Percentiles rank a stretch among this genome's conserved stretches.
phyloP scores from a whole-genome alignment of 2,888 invertebrate species.

The Cryptocephalus primarius region DNA sequence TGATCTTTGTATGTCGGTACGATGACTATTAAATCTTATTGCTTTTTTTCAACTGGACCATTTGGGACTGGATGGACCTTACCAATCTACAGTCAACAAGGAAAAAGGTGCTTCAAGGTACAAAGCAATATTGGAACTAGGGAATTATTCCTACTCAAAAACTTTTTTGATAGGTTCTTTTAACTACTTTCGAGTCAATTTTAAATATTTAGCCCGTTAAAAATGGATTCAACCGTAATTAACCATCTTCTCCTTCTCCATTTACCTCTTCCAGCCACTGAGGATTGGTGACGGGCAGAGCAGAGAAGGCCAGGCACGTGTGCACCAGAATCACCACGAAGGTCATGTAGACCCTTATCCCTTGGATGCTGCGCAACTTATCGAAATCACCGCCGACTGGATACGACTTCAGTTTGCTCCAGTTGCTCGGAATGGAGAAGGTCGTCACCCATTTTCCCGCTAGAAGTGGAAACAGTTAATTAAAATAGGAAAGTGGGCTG shows the following conservation, averaged over 20 bases:
- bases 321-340: slow-evolving; percentile 9
- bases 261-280: slow-evolving; percentile 11
- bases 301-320: slow-evolving; percentile 4
- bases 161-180: too few relatives aligned
- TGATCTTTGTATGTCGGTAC: too few relatives aligned
- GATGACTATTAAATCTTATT: too few relatives aligned
- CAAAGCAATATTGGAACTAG: too few relatives aligned
- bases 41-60: too few relatives aligned
- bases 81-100: too few relatives aligned
- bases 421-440: slow-evolving; percentile 20
- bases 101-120: too few relatives aligned
- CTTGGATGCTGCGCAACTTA: slow-evolving; percentile 9
- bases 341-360: slow-evolving; percentile 11
- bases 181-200: too few relatives aligned
- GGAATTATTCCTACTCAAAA: too few relatives aligned
- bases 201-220: too few relatives aligned
- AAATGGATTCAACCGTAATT: too few relatives aligned
- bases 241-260: neutral
- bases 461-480: neutral
- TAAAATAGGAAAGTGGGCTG: neutral
- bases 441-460: slow-evolving; percentile 12
- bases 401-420: slow-evolving; percentile 9
- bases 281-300: slow-evolving; percentile 10
- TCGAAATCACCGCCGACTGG: slow-evolving; percentile 7
- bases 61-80: neutral